These are phyloP conservation scores for Margaritifera margaritifera DNA, from an alignment of 2,888 invertebrate species.

Conservation along the genomic window DNA sequence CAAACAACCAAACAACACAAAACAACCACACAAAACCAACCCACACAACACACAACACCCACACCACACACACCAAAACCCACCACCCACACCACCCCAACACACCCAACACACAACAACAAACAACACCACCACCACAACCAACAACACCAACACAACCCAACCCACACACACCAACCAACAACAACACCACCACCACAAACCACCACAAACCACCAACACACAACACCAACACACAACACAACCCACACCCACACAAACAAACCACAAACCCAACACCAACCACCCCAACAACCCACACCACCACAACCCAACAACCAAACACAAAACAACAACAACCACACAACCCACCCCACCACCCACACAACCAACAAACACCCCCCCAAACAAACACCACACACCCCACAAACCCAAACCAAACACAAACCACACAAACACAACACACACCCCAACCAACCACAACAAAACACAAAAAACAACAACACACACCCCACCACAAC, in stretches of 20 bases:
- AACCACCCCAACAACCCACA: not conserved
- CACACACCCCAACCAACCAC: not conserved
- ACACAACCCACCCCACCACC: not conserved
- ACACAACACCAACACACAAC: not conserved
- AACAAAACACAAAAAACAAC: not conserved
- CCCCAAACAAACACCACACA: not conserved
- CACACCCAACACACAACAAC: not conserved
- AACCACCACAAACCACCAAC: not conserved
- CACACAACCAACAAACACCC: not conserved
- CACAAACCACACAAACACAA: not conserved
- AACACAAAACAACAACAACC: not conserved
- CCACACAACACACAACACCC: not conserved
- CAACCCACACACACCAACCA: not conserved
- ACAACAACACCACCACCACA: not conserved
- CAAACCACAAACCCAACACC: not conserved
- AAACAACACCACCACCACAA: not conserved
- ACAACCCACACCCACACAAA: not conserved
- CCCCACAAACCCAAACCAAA: not conserved
- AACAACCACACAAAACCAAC: not conserved
- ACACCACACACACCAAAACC: not conserved
- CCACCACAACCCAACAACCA: not conserved
- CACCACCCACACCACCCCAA: not conserved
- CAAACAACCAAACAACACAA: not conserved
- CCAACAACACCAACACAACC: not conserved
- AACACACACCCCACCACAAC: not conserved